Evolutionary conservation across 2,888 invertebrate species (phyloP), one percentile per base, ranked within the genome.

Genomic region (Vandiemenella viatica): DNA sequence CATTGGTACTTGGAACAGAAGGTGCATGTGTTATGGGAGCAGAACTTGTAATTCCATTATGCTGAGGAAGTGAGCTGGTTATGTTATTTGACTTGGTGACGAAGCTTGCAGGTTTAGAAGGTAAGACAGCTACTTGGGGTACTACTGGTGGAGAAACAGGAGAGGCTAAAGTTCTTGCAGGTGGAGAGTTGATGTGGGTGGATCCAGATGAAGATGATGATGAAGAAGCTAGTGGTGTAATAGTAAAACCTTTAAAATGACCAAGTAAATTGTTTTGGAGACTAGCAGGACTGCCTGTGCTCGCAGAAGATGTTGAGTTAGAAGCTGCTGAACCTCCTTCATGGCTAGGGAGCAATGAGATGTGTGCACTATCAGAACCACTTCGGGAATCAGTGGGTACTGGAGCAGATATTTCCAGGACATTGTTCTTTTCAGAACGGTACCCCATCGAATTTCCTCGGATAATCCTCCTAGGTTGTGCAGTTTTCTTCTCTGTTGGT

Each of bases 171-270:
- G 45, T 38, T 22, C 40, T 50, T 48, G 46, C 16, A 50, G 50
- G 18, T 40, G 52, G 32, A 37, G 55, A 50, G 5, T 50, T 54
- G 26, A 50, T 50, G n/a, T 56, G 54, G 16, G 58, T 51, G 37
- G 37, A 46, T 21, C 37, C 45, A n/a, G 50, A 48, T 23, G 51
- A 45, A 37, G 49, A 21, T 10, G 48, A 41, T 32, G 51, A 41
- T 17, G 52, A 26, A 17, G 46, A 52, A 15, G 47, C 38, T 18
- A 50, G 23, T 19, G 53, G 41, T 0, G 78, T 74, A 41, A 90
- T 71, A 0, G 83, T 80, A 65, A 89, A 90, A 1, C 89, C 89
- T 66, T 85, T 86, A 68, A 87, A 88, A 59, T 87, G 83, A 1
- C 89, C 89, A 63, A 87, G 87, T 67, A 89, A 79, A 59, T 80